These are phyloP conservation scores for Leucophenga varia DNA, from an alignment of 1,140 invertebrate species.

Conservation along the genomic window DNA sequence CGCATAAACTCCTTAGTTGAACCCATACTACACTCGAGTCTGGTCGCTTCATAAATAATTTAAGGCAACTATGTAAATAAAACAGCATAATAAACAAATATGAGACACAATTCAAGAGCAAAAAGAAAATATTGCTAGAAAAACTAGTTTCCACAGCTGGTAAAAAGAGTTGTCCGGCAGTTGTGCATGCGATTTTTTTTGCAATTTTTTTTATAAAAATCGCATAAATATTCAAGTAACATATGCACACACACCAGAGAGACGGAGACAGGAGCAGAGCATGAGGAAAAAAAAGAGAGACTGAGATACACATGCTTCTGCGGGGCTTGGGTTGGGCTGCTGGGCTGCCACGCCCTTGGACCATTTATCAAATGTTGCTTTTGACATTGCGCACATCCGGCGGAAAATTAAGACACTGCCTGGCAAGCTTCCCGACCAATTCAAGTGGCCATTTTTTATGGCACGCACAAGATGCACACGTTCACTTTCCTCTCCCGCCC, in stretches of 20 bases:
- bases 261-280: too few species aligned
- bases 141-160: slow-evolving; percentile 3
- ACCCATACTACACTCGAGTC: too few species aligned
- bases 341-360: slow-evolving; percentile 10
- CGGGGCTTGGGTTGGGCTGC: too few species aligned
- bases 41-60: too few species aligned
- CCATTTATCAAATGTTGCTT: slow-evolving; percentile 49
- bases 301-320: too few species aligned
- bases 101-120: slow-evolving; percentile 3
- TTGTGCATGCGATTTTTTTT: slow-evolving; percentile 8
- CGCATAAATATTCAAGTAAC: slow-evolving; percentile 43
- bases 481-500: too few species aligned
- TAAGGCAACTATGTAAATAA: too few species aligned
- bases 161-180: slow-evolving; percentile 3
- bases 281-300: too few species aligned
- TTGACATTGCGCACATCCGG: slow-evolving; percentile 49
- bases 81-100: slow-evolving; percentile 8
- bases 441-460: slow-evolving; percentile 37
- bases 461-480: slow-evolving; percentile 10
- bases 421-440: slow-evolving; percentile 45
- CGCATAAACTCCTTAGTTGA: too few species aligned
- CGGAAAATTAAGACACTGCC: slow-evolving; percentile 50
- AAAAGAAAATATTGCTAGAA: slow-evolving; percentile 5
- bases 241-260: slow-evolving; percentile 23
- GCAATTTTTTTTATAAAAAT: slow-evolving; percentile 16